phyloP scores from a whole-genome alignment of 2,113 vertebrate genomes.

The Thryonomys swinderianus region DNA sequence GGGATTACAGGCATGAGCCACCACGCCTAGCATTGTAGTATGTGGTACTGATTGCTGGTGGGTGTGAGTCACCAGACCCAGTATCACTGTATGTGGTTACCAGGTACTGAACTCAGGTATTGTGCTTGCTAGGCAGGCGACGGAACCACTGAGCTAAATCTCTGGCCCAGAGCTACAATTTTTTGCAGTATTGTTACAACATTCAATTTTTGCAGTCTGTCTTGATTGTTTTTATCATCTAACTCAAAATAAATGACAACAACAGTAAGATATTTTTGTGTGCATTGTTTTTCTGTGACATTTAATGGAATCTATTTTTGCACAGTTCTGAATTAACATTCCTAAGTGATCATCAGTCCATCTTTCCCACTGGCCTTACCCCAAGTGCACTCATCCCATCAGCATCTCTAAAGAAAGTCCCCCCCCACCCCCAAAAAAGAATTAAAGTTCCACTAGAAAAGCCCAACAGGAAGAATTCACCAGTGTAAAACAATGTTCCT shows the following conservation, averaged over 20 bases:
- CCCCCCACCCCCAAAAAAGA: too few relatives aligned
- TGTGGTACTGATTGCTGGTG: too few relatives aligned
- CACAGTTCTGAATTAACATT: neutral
- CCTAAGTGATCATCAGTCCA: neutral
- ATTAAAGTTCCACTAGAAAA: slow-evolving; percentile 40
- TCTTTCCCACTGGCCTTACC: neutral
- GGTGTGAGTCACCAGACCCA: too few relatives aligned
- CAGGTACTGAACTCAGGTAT: too few relatives aligned
- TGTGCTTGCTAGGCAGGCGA: too few relatives aligned
- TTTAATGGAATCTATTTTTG: neutral
- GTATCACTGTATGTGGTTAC: too few relatives aligned
- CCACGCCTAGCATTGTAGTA: too few relatives aligned
- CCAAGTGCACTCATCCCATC: neutral
- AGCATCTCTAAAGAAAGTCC: slow-evolving; percentile 12
- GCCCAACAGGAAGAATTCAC: slow-evolving; percentile 53
- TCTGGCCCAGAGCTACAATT: neutral
- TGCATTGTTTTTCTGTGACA: slow-evolving; percentile 1
- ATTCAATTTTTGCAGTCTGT: slow-evolving; percentile 8
- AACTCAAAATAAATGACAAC: slow-evolving; percentile 21
- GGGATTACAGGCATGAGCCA: too few relatives aligned
- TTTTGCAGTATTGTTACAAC: neutral
- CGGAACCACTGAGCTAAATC: too few relatives aligned
- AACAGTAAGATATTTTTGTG: neutral
- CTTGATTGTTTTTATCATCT: neutral
- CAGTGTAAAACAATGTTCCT: slow-evolving; percentile 32